A percentile compares a stretch with the other conserved stretches of the same genome.
These are phyloP conservation scores for Motacilla tschutschensis DNA, from an alignment of 2,113 vertebrate genomes.

Conservation along the genomic window DNA sequence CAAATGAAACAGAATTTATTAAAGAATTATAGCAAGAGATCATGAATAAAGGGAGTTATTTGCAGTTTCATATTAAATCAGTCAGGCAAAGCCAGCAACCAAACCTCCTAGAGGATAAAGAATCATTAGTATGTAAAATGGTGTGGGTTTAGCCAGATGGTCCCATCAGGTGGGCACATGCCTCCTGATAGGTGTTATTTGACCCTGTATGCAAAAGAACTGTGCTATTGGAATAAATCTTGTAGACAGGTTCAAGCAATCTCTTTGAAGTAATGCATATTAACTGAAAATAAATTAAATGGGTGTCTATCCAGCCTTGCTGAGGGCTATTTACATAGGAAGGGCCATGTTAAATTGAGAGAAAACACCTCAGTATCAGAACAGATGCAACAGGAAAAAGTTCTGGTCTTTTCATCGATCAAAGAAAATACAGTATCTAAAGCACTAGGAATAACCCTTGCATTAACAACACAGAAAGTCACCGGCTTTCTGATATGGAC, in stretches of 20 bases:
- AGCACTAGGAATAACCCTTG: background rate
- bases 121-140: background rate
- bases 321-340: background rate
- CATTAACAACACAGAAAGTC: background rate
- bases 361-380: background rate
- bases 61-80: background rate
- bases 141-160: background rate
- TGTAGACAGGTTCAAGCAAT: background rate
- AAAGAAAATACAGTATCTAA: background rate
- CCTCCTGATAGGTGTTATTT: background rate
- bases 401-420: background rate
- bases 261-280: background rate
- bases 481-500: background rate
- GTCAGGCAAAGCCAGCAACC: background rate
- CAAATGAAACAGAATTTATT: background rate
- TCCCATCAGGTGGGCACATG: background rate
- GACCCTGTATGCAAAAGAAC: background rate
- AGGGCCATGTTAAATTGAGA: background rate
- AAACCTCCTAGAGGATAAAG: background rate
- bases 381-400: background rate
- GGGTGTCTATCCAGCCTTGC: background rate
- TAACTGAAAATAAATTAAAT: conserved; percentile 6
- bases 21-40: background rate
- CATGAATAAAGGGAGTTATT: background rate
- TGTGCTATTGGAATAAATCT: background rate